Evolutionary conservation across 2,797 vertebrate species (phyloP).

Genomic region (Oophaga sylvatica): DNA sequence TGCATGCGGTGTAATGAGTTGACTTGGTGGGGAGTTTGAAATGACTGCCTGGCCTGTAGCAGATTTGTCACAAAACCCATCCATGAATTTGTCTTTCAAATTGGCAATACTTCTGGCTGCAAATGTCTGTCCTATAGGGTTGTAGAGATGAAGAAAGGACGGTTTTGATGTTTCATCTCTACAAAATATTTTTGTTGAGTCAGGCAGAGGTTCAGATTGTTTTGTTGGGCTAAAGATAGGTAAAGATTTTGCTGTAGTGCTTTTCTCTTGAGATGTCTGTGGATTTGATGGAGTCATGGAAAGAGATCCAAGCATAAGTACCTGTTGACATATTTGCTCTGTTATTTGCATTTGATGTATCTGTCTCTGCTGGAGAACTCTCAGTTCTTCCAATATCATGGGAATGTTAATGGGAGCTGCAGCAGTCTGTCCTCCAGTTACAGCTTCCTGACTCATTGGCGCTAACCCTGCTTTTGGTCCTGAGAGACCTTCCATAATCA

Average conservation of each 20-base stretch:
- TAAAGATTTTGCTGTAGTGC: constrained; percentile 66
- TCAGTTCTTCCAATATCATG: constrained; percentile 87
- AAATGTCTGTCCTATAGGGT: constrained; percentile 65
- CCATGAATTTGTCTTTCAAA: constrained; percentile 50
- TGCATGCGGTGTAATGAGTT: constrained; percentile 54
- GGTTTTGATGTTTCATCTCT: constrained; percentile 69
- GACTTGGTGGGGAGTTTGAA: constrained; percentile 38
- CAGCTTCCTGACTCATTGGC: constrained; percentile 67
- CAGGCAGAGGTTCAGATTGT: constrained; percentile 65
- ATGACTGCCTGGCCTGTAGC: constrained; percentile 51
- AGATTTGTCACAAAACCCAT: constrained; percentile 52
- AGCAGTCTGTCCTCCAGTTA: constrained; percentile 69
- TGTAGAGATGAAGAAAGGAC: constrained; percentile 73
- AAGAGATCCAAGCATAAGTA: constrained; percentile 81
- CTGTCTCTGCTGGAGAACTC: constrained; percentile 88
- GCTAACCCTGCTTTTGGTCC: constrained; percentile 72
- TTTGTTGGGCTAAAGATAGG: constrained; percentile 72
- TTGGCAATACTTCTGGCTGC: constrained; percentile 42
- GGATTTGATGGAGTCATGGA: constrained; percentile 63
- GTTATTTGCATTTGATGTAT: constrained; percentile 95
- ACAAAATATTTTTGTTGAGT: constrained; percentile 63
- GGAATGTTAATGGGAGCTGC: constrained; percentile 82
- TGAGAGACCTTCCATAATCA: constrained; percentile 80
- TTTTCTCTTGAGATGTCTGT: constrained; percentile 59
- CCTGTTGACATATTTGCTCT: constrained; percentile 90